phyloP scores from a whole-genome alignment of 2,113 vertebrate species.

The Gopherus flavomarginatus region DNA sequence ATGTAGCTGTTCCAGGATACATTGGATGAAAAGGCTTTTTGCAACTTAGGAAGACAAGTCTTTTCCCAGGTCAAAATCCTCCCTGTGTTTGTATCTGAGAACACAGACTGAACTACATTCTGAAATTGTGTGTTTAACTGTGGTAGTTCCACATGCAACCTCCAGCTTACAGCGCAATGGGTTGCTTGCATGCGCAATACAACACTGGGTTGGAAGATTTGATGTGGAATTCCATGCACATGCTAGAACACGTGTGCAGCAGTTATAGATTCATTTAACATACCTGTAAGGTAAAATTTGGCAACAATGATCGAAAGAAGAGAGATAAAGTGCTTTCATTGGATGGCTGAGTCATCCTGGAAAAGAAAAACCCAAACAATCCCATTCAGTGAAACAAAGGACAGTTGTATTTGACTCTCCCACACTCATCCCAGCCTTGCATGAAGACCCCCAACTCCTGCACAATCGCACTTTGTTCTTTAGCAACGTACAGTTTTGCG shows the following conservation, averaged over 20 bases:
- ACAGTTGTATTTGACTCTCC: rapidly evolving
- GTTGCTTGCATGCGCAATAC: background rate
- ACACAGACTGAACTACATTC: background rate
- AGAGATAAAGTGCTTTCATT: slow-evolving; percentile 93
- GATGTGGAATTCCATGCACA: rapidly evolving
- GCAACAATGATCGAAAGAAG: slow-evolving; percentile 95
- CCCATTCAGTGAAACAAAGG: background rate
- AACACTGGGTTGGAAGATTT: background rate
- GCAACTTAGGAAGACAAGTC: background rate
- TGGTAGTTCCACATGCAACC: background rate
- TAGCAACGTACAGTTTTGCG: rapidly evolving
- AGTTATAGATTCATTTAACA: background rate
- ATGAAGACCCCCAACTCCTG: background rate
- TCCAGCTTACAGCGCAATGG: background rate
- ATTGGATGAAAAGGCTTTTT: background rate
- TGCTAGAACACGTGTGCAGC: rapidly evolving
- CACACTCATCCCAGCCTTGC: rapidly evolving
- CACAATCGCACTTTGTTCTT: no score
- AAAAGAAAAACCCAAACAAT: background rate
- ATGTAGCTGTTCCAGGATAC: background rate
- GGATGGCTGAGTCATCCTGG: slow-evolving; percentile 73
- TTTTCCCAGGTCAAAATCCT: background rate
- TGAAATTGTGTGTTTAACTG: background rate
- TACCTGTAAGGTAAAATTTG: slow-evolving; percentile 95
- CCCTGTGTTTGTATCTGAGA: background rate